These are phyloP conservation scores for Euura lappo DNA, from an alignment of 1,140 invertebrate genomes.

Conservation along the genomic window DNA sequence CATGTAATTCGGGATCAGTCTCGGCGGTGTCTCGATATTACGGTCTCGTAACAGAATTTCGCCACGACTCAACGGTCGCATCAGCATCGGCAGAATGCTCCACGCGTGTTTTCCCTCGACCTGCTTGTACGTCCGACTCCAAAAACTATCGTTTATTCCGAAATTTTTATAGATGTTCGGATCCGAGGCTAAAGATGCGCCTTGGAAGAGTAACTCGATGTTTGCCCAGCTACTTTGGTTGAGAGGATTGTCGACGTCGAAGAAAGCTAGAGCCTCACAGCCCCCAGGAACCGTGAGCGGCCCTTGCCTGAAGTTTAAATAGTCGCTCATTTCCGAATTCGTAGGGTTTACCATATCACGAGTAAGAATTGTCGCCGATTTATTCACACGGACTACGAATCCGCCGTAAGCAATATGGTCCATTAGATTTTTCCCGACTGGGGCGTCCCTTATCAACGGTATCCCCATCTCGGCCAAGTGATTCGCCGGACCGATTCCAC, in stretches of 20 bases:
- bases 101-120: conserved; percentile 64
- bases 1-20: conserved; percentile 85
- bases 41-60: conserved; percentile 69
- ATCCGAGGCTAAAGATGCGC: conserved; percentile 65
- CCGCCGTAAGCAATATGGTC: conserved; percentile 46
- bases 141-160: conserved; percentile 64
- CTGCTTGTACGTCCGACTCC: conserved; percentile 59
- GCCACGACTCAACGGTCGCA: conserved; percentile 76
- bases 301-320: conserved; percentile 64
- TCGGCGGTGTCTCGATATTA: conserved; percentile 77
- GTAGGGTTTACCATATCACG: conserved; percentile 26
- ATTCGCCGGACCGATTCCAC: conserved; percentile 45
- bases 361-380: conserved; percentile 13
- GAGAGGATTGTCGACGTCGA: conserved; percentile 71
- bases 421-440: conserved; percentile 44
- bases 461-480: conserved; percentile 37
- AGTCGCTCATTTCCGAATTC: conserved; percentile 49
- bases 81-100: conserved; percentile 71
- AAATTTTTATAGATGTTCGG: conserved; percentile 63
- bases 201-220: conserved; percentile 73
- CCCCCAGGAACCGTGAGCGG: conserved; percentile 79
- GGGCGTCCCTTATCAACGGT: conserved; percentile 46
- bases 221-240: conserved; percentile 74
- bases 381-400: conserved; percentile 35
- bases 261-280: conserved; percentile 77